Evolutionary conservation across 2,888 invertebrate species (phyloP).

Genomic region (Hypercompe scribonia): DNA sequence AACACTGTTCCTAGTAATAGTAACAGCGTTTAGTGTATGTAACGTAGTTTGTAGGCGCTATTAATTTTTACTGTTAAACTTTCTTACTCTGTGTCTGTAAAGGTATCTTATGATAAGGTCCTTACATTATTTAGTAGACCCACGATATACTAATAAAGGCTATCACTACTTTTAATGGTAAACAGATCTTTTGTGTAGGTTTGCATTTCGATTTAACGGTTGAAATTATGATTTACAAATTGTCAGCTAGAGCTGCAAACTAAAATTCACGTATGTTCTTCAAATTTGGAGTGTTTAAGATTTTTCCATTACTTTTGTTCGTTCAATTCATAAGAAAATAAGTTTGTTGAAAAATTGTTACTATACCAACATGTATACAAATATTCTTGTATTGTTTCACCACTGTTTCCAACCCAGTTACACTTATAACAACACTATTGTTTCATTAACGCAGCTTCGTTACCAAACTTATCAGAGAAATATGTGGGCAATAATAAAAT

Average conservation of each 20-base stretch:
- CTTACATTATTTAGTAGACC: not conserved
- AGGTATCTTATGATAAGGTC: too few relatives aligned
- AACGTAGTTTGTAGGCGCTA: conserved; percentile 37
- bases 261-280: not conserved
- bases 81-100: conserved; percentile 37
- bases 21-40: too few relatives aligned
- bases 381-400: conserved; percentile 37
- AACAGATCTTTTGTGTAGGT: not conserved
- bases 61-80: conserved; percentile 26
- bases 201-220: not conserved
- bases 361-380: not conserved
- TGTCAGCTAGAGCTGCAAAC: too few relatives aligned
- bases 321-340: not conserved
- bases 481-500: conserved; percentile 26
- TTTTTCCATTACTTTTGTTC: not conserved
- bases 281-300: not conserved
- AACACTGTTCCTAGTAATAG: conserved; percentile 25
- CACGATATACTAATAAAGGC: too few relatives aligned
- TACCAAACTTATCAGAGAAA: conserved; percentile 33
- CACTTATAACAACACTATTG: conserved; percentile 36
- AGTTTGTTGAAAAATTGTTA: not conserved
- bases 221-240: not conserved
- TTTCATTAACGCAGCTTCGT: conserved; percentile 40
- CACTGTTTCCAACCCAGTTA: conserved; percentile 37
- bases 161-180: too few relatives aligned